phyloP scores from a whole-genome alignment of 2,888 invertebrate species.

The Lagria hirta region DNA sequence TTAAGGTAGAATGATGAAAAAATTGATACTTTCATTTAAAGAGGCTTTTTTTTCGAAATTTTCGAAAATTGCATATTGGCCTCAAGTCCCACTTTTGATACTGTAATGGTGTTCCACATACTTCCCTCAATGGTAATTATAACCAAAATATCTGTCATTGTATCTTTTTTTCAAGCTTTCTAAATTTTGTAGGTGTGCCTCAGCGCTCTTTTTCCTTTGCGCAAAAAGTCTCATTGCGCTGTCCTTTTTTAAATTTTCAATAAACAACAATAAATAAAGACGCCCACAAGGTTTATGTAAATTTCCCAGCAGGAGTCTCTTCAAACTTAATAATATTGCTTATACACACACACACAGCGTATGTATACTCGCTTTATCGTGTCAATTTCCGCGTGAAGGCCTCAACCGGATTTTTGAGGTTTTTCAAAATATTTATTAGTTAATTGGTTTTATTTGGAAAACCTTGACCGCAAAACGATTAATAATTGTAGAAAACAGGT shows the following conservation, averaged over 20 bases:
- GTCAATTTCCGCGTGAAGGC: neutral
- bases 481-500: constrained; percentile 20
- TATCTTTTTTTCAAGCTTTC: constrained; percentile 19
- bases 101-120: too few relatives aligned
- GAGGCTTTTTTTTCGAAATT: too few relatives aligned
- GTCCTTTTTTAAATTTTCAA: constrained; percentile 27
- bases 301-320: constrained; percentile 29
- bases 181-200: constrained; percentile 25
- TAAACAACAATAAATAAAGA: constrained; percentile 31
- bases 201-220: constrained; percentile 17
- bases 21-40: too few relatives aligned
- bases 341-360: too few relatives aligned
- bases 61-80: too few relatives aligned
- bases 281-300: constrained; percentile 32
- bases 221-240: constrained; percentile 8
- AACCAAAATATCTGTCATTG: too few relatives aligned
- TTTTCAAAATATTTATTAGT: constrained; percentile 7
- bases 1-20: too few relatives aligned
- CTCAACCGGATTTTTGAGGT: constrained; percentile 13
- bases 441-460: constrained; percentile 14
- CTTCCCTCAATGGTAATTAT: too few relatives aligned
- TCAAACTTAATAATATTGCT: constrained; percentile 23
- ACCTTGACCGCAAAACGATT: constrained; percentile 20
- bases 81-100: too few relatives aligned
- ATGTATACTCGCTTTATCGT: constrained; percentile 6